phyloP scores from a whole-genome alignment of 2,888 invertebrate genomes.

The Tenthredo livida region DNA sequence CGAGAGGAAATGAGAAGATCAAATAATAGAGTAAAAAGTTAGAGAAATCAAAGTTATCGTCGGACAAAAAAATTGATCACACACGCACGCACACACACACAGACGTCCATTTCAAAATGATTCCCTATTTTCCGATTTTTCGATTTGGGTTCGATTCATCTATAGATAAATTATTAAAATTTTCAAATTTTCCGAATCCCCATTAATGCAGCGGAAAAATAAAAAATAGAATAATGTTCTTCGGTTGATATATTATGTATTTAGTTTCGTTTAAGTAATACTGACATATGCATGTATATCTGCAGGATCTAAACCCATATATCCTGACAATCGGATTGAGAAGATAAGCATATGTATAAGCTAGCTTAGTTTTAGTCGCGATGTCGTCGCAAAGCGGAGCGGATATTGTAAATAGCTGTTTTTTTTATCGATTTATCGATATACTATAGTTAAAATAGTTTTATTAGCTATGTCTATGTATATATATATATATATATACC shows the following conservation, averaged over 20 bases:
- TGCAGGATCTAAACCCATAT: not conserved
- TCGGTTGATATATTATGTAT: not conserved
- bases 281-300: not conserved
- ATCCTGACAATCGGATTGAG: not conserved
- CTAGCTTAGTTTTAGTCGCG: not conserved
- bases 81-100: too few species aligned
- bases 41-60: not conserved
- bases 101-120: too few species aligned
- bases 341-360: not conserved
- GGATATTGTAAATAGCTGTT: not conserved
- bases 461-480: not conserved
- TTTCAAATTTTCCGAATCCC: too few species aligned
- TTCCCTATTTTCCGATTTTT: too few species aligned
- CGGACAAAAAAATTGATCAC: too few species aligned
- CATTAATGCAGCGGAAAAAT: too few species aligned
- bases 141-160: too few species aligned
- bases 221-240: not conserved
- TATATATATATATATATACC: too few species aligned
- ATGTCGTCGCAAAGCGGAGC: not conserved
- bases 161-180: too few species aligned
- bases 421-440: not conserved
- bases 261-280: too few species aligned
- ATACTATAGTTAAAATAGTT: not conserved
- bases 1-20: not conserved
- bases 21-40: not conserved